A percentile compares a stretch with the other conserved stretches of the same genome.
Evolutionary conservation across 2,888 invertebrate genomes (phyloP).

Genomic region (Pharmacophagus antenor): DNA sequence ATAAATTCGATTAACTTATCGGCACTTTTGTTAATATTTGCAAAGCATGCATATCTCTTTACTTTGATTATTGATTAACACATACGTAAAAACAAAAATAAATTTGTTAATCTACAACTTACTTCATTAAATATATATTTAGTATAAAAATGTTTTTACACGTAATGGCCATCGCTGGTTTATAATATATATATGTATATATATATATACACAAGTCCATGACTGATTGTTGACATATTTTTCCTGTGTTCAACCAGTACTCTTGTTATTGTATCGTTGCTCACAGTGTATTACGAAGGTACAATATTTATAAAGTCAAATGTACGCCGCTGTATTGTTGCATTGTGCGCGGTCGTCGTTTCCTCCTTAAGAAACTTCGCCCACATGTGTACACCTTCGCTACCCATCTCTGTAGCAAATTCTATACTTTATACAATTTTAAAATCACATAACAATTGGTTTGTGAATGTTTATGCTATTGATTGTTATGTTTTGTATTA

Average conservation of each 20-base stretch:
- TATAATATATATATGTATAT: too few species aligned
- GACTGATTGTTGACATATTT: slow-evolving; percentile 28
- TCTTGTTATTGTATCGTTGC: slow-evolving; percentile 43
- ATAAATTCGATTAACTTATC: too few species aligned
- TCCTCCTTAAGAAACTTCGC: slow-evolving; percentile 63
- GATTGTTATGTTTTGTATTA: neutral
- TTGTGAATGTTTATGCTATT: neutral
- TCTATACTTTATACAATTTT: slow-evolving; percentile 13
- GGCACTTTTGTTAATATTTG: too few species aligned
- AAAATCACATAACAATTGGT: slow-evolving; percentile 7
- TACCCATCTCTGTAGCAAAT: slow-evolving; percentile 42
- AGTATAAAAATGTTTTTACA: too few species aligned
- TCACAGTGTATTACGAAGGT: slow-evolving; percentile 50
- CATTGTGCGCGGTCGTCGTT: slow-evolving; percentile 63
- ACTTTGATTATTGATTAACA: too few species aligned
- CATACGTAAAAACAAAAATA: too few species aligned
- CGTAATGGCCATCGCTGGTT: too few species aligned
- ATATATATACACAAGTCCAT: neutral
- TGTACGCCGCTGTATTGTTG: slow-evolving; percentile 69
- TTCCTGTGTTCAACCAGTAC: slow-evolving; percentile 34
- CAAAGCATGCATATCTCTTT: too few species aligned
- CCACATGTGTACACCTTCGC: slow-evolving; percentile 56
- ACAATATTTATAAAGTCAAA: slow-evolving; percentile 76
- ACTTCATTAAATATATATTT: too few species aligned
- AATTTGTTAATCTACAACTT: too few species aligned